Base-by-base conservation (phyloP, 2,888 invertebrate species). In the Allophyes oxyacanthae region DNA sequence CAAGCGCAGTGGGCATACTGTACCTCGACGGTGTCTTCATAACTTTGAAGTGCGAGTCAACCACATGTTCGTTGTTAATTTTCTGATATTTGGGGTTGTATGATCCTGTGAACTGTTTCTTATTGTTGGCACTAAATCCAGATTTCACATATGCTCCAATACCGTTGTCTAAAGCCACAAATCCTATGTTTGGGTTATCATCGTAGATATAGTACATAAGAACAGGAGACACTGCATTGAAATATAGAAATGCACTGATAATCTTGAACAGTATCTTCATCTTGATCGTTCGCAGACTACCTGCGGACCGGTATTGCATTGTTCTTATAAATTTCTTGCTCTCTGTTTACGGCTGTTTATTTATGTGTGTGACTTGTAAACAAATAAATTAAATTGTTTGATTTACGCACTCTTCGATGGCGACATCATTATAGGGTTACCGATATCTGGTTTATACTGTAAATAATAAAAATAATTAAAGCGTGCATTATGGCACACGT, bases 31-130 rank as follows among this genome's bases (percentile, higher is more conserved):
- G 64, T 0, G 71, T 63, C 67, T 84, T 87, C 49, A 70, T 65
- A 0, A 85, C 64, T 66, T 77, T 83, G 48, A 87, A 88, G 46
- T 87, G 85, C 0, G 85, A 78, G 50, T 87, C 84, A 1, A 86
- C 71, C 0, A 79, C 72, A 20, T 78, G 79, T 25, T 86, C 83
- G 20, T 81, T 81, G 5, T 66, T 73, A 1, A 72, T 55, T 49
- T 78, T 79, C 20, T 71, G 71, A 50, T 69, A 72, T 20, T 68
- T 78, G 15, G 72, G 75, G 13, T 72, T 75, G 11, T 68, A 77
- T 34, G 68, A 62, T 4, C 77, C 74, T 6, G 76, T 64, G 58
- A 79, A 83, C 46, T 81, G 79, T 58, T 77, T 85, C 42, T 81
- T 84, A 3, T 69, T 9, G 14, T 50, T 53, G n/a, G 34, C 52